Evolutionary conservation across 2,797 vertebrate genomes (phyloP), one percentile per base, ranked within the genome.

Genomic region (Antrozous pallidus): DNA sequence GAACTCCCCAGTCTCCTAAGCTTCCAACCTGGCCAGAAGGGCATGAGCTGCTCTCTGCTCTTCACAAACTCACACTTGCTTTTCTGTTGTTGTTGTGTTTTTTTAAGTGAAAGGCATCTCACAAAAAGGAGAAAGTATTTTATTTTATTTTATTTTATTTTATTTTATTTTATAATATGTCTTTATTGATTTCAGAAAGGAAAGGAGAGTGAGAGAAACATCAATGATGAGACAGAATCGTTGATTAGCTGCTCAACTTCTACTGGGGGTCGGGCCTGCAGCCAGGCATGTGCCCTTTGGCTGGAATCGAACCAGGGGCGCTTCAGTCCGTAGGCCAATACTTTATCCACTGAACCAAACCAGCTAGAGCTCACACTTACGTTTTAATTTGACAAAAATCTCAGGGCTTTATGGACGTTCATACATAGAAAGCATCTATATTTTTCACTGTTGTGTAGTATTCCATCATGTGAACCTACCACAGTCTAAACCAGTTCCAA

Each of bases 371-470:
- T 26, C 54, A 56, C 54, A 89, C 90, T 96, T 87, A 69, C 82
- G 80, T 91, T 96, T 49, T 96, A 45, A 89, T 88, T 83, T 33
- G 49, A 89, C 65, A 84, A 49, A 96, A 97, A 80, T n/a, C 95
- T 95, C 95, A 77, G 61, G 67, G 79, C 12, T 75, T 33, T 94
- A 88, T 38, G 28, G 58, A 93, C 79, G 49, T 18, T 96, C 92
- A 81, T 61, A 69, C 9, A 17, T 6, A 75, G 88, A 93, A 89
- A 96, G 16, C 4, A 8, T 31, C 69, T 58, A 42, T 88, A 74
- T 90, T 91, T 80, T 84, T 90, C 5, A 88, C 4, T 40, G 58
- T 45, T 61, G 7, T 18, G 0, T 90, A 8, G 8, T 87, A 69
- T 65, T 88, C 63, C 45, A 8, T 47, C n/a, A 17, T 18, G 31